phyloP scores from a whole-genome alignment of 1,140 invertebrate genomes.

The Bombus picipes region DNA sequence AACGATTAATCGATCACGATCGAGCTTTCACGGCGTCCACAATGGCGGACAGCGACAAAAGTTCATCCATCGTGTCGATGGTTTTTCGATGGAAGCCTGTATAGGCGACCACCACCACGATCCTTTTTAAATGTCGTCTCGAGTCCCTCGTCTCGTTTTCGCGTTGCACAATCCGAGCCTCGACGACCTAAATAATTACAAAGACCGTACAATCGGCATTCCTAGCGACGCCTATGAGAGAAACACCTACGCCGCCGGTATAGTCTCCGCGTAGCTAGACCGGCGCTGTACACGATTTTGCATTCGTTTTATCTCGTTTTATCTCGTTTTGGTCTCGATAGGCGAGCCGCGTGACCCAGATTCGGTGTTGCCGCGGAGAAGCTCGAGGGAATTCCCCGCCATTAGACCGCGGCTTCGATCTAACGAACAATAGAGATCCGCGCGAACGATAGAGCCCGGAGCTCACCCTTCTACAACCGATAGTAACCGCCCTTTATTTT shows the following conservation, averaged over 20 bases:
- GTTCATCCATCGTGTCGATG: neutral
- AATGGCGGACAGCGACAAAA: neutral
- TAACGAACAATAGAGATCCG: constrained; percentile 40
- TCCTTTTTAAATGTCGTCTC: constrained; percentile 35
- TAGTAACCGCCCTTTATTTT: constrained; percentile 39
- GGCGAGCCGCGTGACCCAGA: constrained; percentile 38
- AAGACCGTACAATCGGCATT: constrained; percentile 61
- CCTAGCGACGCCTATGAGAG: constrained; percentile 60
- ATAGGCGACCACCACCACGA: neutral
- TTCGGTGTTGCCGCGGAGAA: neutral
- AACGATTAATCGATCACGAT: constrained; percentile 26
- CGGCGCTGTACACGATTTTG: constrained; percentile 41
- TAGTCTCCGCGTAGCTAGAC: constrained; percentile 2
- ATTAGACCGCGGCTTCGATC: constrained; percentile 19
- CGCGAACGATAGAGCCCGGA: neutral
- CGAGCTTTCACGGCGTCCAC: constrained; percentile 6
- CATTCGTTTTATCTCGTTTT: constrained; percentile 56
- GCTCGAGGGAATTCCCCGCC: constrained; percentile 36
- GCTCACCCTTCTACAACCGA: neutral
- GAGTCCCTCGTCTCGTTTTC: constrained; percentile 28
- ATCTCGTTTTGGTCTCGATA: constrained; percentile 40
- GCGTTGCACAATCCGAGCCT: constrained; percentile 51
- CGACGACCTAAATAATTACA: constrained; percentile 66
- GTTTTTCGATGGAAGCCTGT: neutral
- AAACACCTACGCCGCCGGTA: constrained; percentile 60